Base-by-base conservation (phyloP, 2,888 invertebrate species). In the Conistra vaccinii region DNA sequence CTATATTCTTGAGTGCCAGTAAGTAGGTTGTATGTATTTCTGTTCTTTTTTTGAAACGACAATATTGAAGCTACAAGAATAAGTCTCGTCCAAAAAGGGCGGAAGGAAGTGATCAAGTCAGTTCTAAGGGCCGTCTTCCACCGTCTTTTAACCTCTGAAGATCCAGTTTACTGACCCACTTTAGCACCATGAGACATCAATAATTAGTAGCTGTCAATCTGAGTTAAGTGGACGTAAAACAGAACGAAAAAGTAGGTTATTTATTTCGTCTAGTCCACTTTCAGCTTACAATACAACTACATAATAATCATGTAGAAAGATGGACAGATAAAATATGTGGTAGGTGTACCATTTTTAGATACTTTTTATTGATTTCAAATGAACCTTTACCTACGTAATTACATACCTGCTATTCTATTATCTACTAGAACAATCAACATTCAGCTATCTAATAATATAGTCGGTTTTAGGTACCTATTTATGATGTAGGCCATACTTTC, bases 331-430 rank as follows among this genome's bases (percentile, higher is more conserved):
- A 39, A 6, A n/a, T 60, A 14, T 26, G 7, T 61, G 23, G 35
- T 61, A 20, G 4, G 7, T 42, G 32, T 23, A n/a, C 29, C 32
- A 35, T 53, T 29, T 72, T 48, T 81, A 80, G 48, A 45, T 53
- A 53, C 58, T 45, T 35, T 65, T 60, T 66, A 81, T 78, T 81
- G 81, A 75, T 81, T 81, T 81, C 20, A 5, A 26, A 61, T 73
- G 32, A 32, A 55, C 23, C 3, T 39, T 78, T 57, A 26, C 4
- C 26, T 29, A 26, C 20, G 5, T 35, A 53, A 72, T 80, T 73
- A 73, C 39, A 62, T 32, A 63, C 2, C 26, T 45, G 29, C 1
- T 10, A 58, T 35, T 51, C 26, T 32, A 32, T 60, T 51, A 32
- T 51, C 61, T 73, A 20, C 48, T 53, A 3, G 12, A 72, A 39